Evolutionary conservation across 2,888 invertebrate genomes (phyloP), one percentile per base, ranked within the genome.

Genomic region (Harmothoe impar): DNA sequence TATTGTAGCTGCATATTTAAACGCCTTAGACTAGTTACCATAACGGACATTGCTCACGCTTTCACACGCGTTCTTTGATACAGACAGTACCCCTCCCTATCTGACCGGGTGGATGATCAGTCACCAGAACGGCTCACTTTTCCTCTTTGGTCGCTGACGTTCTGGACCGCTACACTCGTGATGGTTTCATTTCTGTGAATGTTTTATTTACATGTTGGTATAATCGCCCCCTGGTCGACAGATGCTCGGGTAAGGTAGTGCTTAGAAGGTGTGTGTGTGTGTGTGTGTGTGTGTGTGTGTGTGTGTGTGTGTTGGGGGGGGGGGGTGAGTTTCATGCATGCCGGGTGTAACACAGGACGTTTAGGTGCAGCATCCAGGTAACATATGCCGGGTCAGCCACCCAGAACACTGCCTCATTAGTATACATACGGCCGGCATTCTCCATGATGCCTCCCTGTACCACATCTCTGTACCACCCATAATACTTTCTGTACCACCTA

Each of bases 181-280:
- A 72, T 72, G 31, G 72, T 72, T 29, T 72, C 72, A 72, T 72
- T 72, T 29, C 29, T 23, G 25, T 20, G 25, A 25, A 72, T 72
- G 72, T 72, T 72, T 72, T 72, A 72, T 72, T 72, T 72, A 72
- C 72, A 72, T 72, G 72, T 29, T 29, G 20, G 72, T 72, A 72
- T n/a, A 15, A 72, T 25, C 72, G 15, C 43, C 43, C 43, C 3
- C 43, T 10, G 10, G 43, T 10, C 10, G n/a, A 25, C 72, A 72
- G 72, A 72, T 72, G 72, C 29, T 15, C 15, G 0, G 68, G 68
- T 15, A 12, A 68, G 68, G 20, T n/a, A n/a, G n/a, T n/a, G n/a
- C n/a, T n/a, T n/a, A n/a, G n/a, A n/a, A n/a, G n/a, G 43, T 43
- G 43, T 3, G 10, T 43, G 43, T 43, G 10, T 43, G 3, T 7